A percentile compares a stretch with the other conserved stretches of the same genome.
Conservation (phyloP, 2,888 invertebrate genomes). For the Charanyca ferruginea region DNA sequence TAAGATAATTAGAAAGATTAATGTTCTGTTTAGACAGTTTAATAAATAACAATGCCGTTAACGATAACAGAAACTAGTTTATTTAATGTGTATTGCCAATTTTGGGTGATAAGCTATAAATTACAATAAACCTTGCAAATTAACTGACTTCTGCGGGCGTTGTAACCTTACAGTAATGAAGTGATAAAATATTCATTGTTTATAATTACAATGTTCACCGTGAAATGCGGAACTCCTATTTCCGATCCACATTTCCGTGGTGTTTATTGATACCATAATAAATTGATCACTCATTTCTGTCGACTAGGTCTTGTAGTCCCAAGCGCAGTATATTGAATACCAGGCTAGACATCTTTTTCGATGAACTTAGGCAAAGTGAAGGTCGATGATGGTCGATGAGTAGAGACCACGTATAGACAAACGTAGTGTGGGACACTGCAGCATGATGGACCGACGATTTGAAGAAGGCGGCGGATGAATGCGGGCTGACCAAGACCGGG, state of each 20-base stretch:
- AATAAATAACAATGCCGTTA: conserved; percentile 10
- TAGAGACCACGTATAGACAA: no score
- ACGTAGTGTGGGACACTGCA: no score
- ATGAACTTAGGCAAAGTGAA: no score
- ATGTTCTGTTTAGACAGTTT: conserved; percentile 32
- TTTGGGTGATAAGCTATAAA: conserved; percentile 6
- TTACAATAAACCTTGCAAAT: conserved; percentile 42
- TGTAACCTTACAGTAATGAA: conserved; percentile 16
- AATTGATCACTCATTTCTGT: no score
- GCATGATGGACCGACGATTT: no score
- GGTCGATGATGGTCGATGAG: no score
- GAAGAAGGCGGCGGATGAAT: no score
- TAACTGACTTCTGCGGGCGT: conserved; percentile 3
- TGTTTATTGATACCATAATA: no score
- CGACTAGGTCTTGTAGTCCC: no score
- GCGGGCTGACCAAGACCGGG: no score
- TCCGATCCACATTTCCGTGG: not conserved
- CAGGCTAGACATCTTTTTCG: no score
- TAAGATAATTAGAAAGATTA: conserved; percentile 41
- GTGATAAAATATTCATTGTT: conserved; percentile 45
- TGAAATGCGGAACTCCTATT: conserved; percentile 54
- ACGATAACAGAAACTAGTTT: not conserved
- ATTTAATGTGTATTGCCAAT: not conserved
- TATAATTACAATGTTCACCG: conserved; percentile 30
- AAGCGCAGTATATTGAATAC: no score